Conservation (phyloP, 92 coral and sea anemone species). For the Porites rus region DNA sequence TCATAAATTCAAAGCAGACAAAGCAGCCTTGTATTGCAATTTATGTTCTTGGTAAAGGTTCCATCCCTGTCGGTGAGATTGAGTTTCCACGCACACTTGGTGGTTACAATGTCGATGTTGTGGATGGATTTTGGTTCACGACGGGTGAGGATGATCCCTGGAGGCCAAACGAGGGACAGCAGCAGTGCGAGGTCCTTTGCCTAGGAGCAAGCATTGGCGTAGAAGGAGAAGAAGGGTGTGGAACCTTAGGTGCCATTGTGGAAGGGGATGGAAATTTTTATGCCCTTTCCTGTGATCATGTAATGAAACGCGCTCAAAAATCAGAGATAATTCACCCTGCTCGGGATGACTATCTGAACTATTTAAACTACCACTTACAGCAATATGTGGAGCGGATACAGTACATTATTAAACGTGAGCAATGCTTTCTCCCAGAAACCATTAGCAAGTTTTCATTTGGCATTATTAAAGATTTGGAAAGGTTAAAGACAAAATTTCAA, state of each 20-base stretch:
- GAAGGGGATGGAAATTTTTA: slow-evolving; percentile 12
- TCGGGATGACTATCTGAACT: background rate
- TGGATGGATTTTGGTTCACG: slow-evolving; percentile 38
- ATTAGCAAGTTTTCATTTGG: background rate
- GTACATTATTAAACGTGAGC: background rate
- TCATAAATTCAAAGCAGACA: slow-evolving; percentile 20
- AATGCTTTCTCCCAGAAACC: background rate
- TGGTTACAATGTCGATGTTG: slow-evolving; percentile 23
- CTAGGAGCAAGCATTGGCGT: slow-evolving; percentile 45
- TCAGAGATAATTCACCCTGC: slow-evolving; percentile 11
- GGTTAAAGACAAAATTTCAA: background rate
- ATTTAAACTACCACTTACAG: background rate
- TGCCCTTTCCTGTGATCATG: slow-evolving; percentile 46
- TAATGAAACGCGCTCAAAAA: background rate
- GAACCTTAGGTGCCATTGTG: slow-evolving; percentile 48
- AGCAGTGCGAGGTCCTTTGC: slow-evolving; percentile 6
- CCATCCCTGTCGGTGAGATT: slow-evolving; percentile 53
- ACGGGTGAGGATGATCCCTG: background rate
- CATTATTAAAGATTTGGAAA: background rate
- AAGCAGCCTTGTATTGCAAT: slow-evolving; percentile 37
- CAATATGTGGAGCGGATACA: background rate
- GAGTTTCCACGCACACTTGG: background rate
- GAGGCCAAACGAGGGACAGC: background rate
- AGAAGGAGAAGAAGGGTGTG: slow-evolving; percentile 5
- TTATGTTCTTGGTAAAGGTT: slow-evolving; percentile 62